Base-by-base conservation (phyloP, 2,888 invertebrate genomes). In the Acrocyrtus sp. region DNA sequence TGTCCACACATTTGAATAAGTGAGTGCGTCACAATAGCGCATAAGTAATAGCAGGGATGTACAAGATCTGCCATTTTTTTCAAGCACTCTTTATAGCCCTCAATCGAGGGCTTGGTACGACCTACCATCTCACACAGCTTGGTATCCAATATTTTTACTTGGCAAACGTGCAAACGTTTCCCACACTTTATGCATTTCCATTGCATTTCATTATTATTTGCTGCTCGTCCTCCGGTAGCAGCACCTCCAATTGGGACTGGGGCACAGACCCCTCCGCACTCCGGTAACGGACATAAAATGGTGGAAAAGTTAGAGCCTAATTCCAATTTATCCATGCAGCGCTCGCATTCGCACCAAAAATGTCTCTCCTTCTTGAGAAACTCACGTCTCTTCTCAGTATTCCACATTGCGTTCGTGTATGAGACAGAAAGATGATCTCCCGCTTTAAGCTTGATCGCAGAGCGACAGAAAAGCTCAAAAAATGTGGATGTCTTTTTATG, bases 1-100 rank as follows among this genome's bases (percentile, higher is more conserved):
- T 89, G 90, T 6, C 93, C 92, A 82, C 91, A 92, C 57, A 94
- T 83, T 83, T 95, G 95, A 60, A 94, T 87, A 29, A 95, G 85
- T 0, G 93, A 91, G 84, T 95, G 95, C 81, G 92, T 92, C 8
- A 94, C 88, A 0, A 92, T 89, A 82, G 92, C 93, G 78, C 92
- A 87, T 81, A 93, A 92, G 83, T 93, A 95, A 84, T 95, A 95
- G 82, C 93, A 90, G 0, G 91, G 90, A 85, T 95, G 94, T 66
- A 95, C 85, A 80, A 94, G 91, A 74, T 89, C 89, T 1, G 90
- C 88, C 60, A 94, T 84, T 79, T 92, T 90, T 54, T 88, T 88
- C 8, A 92, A 82, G 2, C 93, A 84, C n/a, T 88, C 86, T 81
- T 92, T 72, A 53, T 81, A 81, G 27, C 70, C 63, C 39, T 68